Percentiles rank a stretch among this genome's conserved stretches.
These are phyloP conservation scores for Mastomys natalensis DNA, from an alignment of 2,113 vertebrate species.

Conservation along the genomic window DNA sequence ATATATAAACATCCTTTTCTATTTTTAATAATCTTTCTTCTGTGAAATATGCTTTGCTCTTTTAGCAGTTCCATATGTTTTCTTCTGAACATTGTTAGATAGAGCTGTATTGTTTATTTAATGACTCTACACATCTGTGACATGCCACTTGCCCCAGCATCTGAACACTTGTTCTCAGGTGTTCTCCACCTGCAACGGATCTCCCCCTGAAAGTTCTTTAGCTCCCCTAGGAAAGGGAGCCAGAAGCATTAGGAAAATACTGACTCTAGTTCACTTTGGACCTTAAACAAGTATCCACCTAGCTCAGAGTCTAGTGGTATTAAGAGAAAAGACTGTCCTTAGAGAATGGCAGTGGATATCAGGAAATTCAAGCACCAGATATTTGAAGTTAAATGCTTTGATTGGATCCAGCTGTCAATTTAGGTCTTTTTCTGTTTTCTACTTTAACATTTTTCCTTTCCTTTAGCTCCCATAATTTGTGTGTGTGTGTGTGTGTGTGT, in stretches of 20 bases:
- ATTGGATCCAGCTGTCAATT: not conserved
- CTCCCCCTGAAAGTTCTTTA: not conserved
- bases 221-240: not conserved
- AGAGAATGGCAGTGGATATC: not conserved
- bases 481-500: not conserved
- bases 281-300: not conserved
- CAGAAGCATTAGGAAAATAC: not conserved
- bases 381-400: not conserved
- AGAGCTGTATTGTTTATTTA: not conserved
- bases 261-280: not conserved
- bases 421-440: not conserved
- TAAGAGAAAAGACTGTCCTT: not conserved
- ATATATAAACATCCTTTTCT: not conserved
- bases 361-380: not conserved
- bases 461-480: not conserved
- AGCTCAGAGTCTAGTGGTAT: not conserved
- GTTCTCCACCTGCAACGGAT: no score
- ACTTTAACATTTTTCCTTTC: not conserved
- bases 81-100: not conserved
- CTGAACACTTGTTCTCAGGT: not conserved
- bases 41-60: not conserved
- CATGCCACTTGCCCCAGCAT: not conserved
- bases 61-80: not conserved
- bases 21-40: not conserved
- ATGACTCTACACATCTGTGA: not conserved